phyloP scores from a whole-genome alignment of 2,888 invertebrate species.

The Ptychoptera contaminata region DNA sequence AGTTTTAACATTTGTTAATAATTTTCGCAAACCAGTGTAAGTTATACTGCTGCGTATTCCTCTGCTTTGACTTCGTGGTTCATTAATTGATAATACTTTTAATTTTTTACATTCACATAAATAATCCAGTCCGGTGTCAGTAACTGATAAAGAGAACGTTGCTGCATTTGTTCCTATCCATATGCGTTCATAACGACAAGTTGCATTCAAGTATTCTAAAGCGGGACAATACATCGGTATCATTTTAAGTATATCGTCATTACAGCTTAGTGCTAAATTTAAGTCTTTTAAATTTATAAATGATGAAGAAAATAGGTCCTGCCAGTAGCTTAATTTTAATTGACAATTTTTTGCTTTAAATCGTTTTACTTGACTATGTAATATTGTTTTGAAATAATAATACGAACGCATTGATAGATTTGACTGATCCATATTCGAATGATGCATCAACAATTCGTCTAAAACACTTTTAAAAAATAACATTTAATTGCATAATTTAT shows the following conservation, averaged over 20 bases:
- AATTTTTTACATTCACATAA: constrained; percentile 10
- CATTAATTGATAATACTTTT: constrained; percentile 10
- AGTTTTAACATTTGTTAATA: constrained; percentile 9
- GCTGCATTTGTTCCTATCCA: constrained; percentile 10
- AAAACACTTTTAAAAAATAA: constrained; percentile 7
- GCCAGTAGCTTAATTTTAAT: constrained; percentile 9
- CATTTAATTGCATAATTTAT: background rate
- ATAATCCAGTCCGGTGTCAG: constrained; percentile 10
- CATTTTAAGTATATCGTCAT: constrained; percentile 11
- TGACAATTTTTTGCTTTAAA: constrained; percentile 11
- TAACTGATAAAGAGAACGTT: constrained; percentile 11
- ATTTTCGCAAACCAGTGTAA: constrained; percentile 9
- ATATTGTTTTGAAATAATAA: constrained; percentile 9
- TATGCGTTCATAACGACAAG: constrained; percentile 11
- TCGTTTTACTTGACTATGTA: constrained; percentile 6
- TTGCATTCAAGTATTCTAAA: constrained; percentile 11
- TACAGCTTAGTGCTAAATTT: constrained; percentile 12
- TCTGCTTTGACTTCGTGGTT: constrained; percentile 10
- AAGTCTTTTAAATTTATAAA: constrained; percentile 10
- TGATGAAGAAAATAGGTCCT: constrained; percentile 7
- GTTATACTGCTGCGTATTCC: constrained; percentile 10
- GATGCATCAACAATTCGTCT: constrained; percentile 9
- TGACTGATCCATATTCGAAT: constrained; percentile 5
- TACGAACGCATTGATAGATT: constrained; percentile 8
- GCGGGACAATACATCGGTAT: constrained; percentile 11